Conservation (phyloP, 2,888 invertebrate species). For the Brenthis ino region DNA sequence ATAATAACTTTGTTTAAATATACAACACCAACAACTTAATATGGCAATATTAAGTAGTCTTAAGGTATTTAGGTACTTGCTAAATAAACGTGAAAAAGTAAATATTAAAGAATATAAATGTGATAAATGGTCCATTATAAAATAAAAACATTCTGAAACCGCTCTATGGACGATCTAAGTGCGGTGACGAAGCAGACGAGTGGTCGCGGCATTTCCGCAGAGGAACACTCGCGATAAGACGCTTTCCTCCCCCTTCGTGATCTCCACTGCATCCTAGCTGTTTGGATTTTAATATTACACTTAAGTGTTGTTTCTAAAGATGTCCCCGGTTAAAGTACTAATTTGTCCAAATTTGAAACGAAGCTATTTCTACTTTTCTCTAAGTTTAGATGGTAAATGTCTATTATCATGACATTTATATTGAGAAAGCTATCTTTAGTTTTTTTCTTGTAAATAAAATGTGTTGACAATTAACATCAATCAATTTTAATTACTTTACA, state of each 20-base stretch:
- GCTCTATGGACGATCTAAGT: slow-evolving; percentile 46
- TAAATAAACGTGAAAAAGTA: too few species aligned
- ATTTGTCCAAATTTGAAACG: slow-evolving; percentile 72
- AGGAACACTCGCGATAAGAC: slow-evolving; percentile 70
- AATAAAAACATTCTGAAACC: slow-evolving; percentile 13
- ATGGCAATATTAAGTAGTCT: too few species aligned
- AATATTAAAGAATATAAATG: too few species aligned
- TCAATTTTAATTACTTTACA: too few species aligned
- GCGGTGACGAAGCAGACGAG: slow-evolving; percentile 53
- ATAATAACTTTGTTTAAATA: too few species aligned
- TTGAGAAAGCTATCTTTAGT: too few species aligned
- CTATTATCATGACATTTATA: not conserved
- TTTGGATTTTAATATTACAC: slow-evolving; percentile 79
- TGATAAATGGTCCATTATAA: too few species aligned
- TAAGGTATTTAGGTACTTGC: too few species aligned
- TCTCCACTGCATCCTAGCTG: slow-evolving; percentile 56
- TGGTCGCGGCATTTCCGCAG: slow-evolving; percentile 73
- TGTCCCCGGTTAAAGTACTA: slow-evolving; percentile 71
- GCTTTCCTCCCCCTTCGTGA: slow-evolving; percentile 47
- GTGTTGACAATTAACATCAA: too few species aligned
- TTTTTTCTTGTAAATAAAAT: too few species aligned
- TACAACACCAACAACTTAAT: too few species aligned
- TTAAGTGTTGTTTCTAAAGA: slow-evolving; percentile 79
- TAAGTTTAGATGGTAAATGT: slow-evolving; percentile 9
- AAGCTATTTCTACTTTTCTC: slow-evolving; percentile 52